Base-by-base conservation (phyloP, 2,888 invertebrate species). In the Meta bourneti region DNA sequence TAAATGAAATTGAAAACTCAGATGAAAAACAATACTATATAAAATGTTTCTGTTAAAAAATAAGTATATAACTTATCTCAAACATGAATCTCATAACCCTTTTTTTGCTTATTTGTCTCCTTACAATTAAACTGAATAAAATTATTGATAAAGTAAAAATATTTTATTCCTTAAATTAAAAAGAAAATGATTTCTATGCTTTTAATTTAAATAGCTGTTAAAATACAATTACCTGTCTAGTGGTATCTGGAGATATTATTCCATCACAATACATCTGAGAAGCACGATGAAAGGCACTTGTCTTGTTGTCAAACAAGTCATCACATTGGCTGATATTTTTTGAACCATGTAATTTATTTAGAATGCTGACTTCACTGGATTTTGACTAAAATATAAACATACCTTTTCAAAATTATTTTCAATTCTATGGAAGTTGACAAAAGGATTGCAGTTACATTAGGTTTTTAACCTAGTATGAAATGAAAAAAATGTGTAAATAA, bases 251-350 rank as follows among this genome's bases (percentile, higher is more conserved):
- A 69, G 82, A 49, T 54, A 93, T 83, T 79, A 93, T 83, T 19
- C 81, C 82, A 83, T 93, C 93, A 51, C 75, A 85, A 19, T 72
- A 34, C 93, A 93, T 93, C 7, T 52, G 34, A n/a, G 93, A 91
- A 13, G 91, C 70, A 34, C 48, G 74, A 74, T 89, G 89, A 54
- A 91, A 89, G 48, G 89, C 93, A 89, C 91, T 91, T 16, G 77
- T 34, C 6, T 77, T 51, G 48, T 89, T 74, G 20, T 91, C 77
- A 89, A 93, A 93, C n/a, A 90, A 34, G 48, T 20, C 13, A 13
- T 92, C 92, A 74, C 11, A 87, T 13, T 83, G 69, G 20, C 48
- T 70, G 20, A 74, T 54, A 51, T n/a, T 69, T 16, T 91, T 83
- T 16, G 81, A 13, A n/a, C n/a, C 19, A 16, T 16, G 9, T 20